Evolutionary conservation across 2,888 invertebrate genomes (phyloP).

Genomic region (Drosophila quinaria): DNA sequence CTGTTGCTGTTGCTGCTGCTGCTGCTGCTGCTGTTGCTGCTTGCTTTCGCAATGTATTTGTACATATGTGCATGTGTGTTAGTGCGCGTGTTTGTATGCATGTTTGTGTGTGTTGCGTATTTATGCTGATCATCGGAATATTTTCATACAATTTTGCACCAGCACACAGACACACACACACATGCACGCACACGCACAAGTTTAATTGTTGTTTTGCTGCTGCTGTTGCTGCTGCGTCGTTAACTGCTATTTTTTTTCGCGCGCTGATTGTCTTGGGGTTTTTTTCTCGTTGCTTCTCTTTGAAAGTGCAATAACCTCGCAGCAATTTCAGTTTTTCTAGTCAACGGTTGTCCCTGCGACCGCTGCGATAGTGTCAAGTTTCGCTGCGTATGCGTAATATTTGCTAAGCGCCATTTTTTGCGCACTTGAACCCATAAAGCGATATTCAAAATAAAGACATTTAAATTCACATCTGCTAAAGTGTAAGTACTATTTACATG

Average conservation of each 20-base stretch:
- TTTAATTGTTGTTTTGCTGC: constrained; percentile 62
- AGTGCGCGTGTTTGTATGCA: constrained; percentile 42
- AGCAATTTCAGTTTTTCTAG: constrained; percentile 38
- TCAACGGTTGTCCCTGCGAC: constrained; percentile 29
- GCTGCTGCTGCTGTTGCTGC: constrained; percentile 34
- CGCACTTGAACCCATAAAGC: constrained; percentile 36
- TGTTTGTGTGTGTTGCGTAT: constrained; percentile 60
- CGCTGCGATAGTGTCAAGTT: constrained; percentile 12
- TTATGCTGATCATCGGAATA: constrained; percentile 79
- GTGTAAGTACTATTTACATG: constrained; percentile 1
- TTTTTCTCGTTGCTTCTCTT: constrained; percentile 25
- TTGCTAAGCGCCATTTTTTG: constrained; percentile 1
- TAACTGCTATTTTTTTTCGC: constrained; percentile 54
- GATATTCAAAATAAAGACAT: not conserved
- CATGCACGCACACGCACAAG: constrained; percentile 30
- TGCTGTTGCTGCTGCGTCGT: constrained; percentile 45
- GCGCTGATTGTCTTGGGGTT: constrained; percentile 35
- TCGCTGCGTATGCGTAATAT: constrained; percentile 44
- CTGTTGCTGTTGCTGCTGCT: constrained; percentile 34
- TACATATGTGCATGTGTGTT: constrained; percentile 34
- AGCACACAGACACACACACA: constrained; percentile 30
- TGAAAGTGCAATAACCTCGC: constrained; percentile 81
- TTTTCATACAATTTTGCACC: constrained; percentile 66
- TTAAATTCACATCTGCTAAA: not conserved
- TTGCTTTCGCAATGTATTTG: constrained; percentile 46